A percentile compares a stretch with the other conserved stretches of the same genome.
Conservation (phyloP, 2,888 invertebrate genomes). For the Rugalucina vietnamica region DNA sequence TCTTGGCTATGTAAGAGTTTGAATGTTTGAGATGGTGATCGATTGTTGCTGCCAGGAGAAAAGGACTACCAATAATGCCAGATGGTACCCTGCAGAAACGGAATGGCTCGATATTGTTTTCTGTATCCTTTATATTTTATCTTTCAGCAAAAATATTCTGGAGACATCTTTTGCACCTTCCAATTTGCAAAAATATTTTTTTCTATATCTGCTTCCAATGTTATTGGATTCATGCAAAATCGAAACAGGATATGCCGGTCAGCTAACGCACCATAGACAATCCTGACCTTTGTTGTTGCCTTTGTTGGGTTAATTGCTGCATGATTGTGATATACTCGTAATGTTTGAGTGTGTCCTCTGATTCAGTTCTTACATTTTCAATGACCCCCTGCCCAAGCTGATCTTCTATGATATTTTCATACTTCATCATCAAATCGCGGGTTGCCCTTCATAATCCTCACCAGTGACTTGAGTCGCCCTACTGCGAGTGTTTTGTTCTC, state of each 20-base stretch:
- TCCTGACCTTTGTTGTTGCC: slow-evolving; percentile 21
- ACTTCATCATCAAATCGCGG: slow-evolving; percentile 23
- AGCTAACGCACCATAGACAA: slow-evolving; percentile 28
- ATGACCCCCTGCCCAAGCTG: slow-evolving; percentile 34
- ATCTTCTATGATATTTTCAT: slow-evolving; percentile 24
- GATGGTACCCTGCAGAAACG: slow-evolving; percentile 1
- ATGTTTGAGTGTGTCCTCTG: slow-evolving; percentile 3
- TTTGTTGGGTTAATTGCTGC: slow-evolving; percentile 25
- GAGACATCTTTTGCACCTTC: slow-evolving; percentile 20
- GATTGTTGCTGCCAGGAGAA: slow-evolving; percentile 10
- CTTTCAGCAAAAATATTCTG: slow-evolving; percentile 22
- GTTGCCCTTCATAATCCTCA: slow-evolving; percentile 16
- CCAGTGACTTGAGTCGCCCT: slow-evolving; percentile 29
- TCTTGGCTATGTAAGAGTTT: neutral
- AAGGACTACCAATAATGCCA: slow-evolving; percentile 20
- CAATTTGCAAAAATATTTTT: too few species aligned
- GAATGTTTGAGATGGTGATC: neutral
- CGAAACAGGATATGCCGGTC: too few species aligned
- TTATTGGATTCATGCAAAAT: too few species aligned
- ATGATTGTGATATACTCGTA: slow-evolving; percentile 40
- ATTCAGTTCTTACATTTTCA: slow-evolving; percentile 19
- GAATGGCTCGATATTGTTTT: neutral
- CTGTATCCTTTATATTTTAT: neutral
- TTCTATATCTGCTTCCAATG: too few species aligned
- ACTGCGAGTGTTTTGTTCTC: slow-evolving; percentile 18